Percentiles rank a stretch among this genome's conserved stretches.
Evolutionary conservation across 2,797 vertebrate species (phyloP).

Genomic region (Poeciliopsis gracilis): DNA sequence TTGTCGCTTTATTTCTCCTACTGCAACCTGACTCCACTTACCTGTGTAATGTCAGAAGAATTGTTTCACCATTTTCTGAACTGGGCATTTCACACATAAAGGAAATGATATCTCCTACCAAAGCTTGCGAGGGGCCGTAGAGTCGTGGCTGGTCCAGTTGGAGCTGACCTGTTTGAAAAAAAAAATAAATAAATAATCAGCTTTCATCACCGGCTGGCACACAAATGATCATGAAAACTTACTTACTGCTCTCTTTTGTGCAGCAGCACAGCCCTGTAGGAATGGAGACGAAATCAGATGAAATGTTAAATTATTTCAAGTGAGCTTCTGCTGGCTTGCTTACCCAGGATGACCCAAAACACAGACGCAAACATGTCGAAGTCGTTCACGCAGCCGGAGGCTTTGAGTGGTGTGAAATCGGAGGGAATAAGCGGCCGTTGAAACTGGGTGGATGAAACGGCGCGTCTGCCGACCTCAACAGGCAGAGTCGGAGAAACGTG

Average conservation of each 20-base stretch:
- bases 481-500: conserved; percentile 45
- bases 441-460: conserved; percentile 1
- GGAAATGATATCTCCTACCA: accelerated
- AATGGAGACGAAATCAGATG: not conserved
- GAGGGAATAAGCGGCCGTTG: conserved; percentile 10
- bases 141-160: conserved; percentile 47
- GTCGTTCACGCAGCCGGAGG: not conserved
- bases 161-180: conserved; percentile 29
- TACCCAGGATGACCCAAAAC: conserved; percentile 63
- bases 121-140: conserved; percentile 38
- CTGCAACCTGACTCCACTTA: conserved; percentile 31
- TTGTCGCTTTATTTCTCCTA: not conserved
- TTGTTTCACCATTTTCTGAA: conserved; percentile 13
- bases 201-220: not conserved
- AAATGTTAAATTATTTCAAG: not conserved
- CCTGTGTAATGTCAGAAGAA: conserved; percentile 63
- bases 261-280: conserved; percentile 54
- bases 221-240: not conserved
- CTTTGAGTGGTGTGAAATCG: not conserved
- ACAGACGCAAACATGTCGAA: conserved; percentile 51
- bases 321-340: conserved; percentile 32
- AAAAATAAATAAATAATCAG: not conserved
- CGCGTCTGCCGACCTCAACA: not conserved
- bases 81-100: conserved; percentile 41
- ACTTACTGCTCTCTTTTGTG: conserved; percentile 60